A percentile compares a stretch with the other conserved stretches of the same genome.
These are phyloP conservation scores for Hypselothyrea guttata DNA, from an alignment of 2,888 invertebrate species.

Conservation along the genomic window DNA sequence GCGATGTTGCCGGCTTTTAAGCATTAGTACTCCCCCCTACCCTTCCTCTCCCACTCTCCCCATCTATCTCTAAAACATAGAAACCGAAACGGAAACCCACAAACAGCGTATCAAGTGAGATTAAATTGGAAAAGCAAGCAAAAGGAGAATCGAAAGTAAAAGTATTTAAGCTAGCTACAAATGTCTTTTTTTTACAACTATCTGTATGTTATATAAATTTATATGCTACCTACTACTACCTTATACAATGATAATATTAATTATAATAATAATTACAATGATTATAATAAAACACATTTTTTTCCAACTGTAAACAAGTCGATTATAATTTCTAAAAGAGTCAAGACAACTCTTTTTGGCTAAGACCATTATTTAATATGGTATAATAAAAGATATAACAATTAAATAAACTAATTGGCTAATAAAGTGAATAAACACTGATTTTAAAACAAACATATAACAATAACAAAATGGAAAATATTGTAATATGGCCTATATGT, in stretches of 20 bases:
- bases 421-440: too few relatives aligned
- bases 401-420: too few relatives aligned
- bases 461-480: too few relatives aligned
- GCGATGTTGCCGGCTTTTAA: constrained; percentile 88
- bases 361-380: too few relatives aligned
- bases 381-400: too few relatives aligned
- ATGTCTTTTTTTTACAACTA: constrained; percentile 62
- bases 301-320: constrained; percentile 11
- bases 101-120: constrained; percentile 56
- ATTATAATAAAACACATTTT: constrained; percentile 37
- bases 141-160: constrained; percentile 24
- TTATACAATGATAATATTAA: constrained; percentile 45
- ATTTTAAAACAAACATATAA: too few relatives aligned
- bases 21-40: constrained; percentile 1
- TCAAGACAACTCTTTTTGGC: too few relatives aligned
- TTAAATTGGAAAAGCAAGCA: constrained; percentile 30
- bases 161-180: constrained; percentile 68
- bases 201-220: constrained; percentile 70
- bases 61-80: constrained; percentile 2
- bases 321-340: too few relatives aligned
- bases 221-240: constrained; percentile 72
- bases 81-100: constrained; percentile 12
- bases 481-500: too few relatives aligned
- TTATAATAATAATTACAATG: constrained; percentile 11
- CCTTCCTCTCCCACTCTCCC: constrained; percentile 2